Evolutionary conservation across 2,888 invertebrate genomes (phyloP), one percentile per base, ranked within the genome.

Genomic region (Coenonympha glycerion): DNA sequence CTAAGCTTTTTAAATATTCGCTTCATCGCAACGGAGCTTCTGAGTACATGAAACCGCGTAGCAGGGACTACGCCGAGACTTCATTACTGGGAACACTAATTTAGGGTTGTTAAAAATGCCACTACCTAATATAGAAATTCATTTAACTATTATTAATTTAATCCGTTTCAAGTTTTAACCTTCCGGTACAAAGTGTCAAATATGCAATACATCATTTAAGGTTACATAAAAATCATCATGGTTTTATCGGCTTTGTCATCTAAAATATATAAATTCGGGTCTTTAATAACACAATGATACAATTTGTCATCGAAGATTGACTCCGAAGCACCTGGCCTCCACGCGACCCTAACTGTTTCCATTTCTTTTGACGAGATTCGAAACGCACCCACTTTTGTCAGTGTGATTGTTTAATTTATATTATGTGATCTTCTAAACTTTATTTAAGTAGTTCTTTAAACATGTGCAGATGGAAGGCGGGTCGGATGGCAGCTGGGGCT

Each of bases 371-470:
- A 60, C 55, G 48, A 63, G 64, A 86, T 87, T 85, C 73, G 84
- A 75, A 70, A 81, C 80, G 81, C 82, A 67, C 72, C 71, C 73
- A 75, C 74, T 74, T 72, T 81, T 81, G 76, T 79, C 71, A 79
- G 76, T 74, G 75, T 72, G 79, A 73, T 78, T 82, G 79, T 87
- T 85, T 83, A 84, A 85, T 84, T 79, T 82, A 83, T 75, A 83
- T 85, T 83, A 85, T 84, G 82, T 85, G 81, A 84, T 84, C 82
- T 83, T 82, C 70, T 34, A 70, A 80, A 83, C 73, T 63, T 65
- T 78, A 73, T 85, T 80, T 82, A 83, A 86, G 83, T 81, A 82
- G 80, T 81, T 84, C 74, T 82, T 73, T 72, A 84, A 84, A 82
- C 76, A 79, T 76, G 75, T 71, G 77, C 81, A 83, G 82, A 82